Percentiles rank a stretch among this genome's conserved stretches.
These are phyloP conservation scores for Gadopsis marmoratus DNA, from an alignment of 2,797 vertebrate species.

Conservation along the genomic window DNA sequence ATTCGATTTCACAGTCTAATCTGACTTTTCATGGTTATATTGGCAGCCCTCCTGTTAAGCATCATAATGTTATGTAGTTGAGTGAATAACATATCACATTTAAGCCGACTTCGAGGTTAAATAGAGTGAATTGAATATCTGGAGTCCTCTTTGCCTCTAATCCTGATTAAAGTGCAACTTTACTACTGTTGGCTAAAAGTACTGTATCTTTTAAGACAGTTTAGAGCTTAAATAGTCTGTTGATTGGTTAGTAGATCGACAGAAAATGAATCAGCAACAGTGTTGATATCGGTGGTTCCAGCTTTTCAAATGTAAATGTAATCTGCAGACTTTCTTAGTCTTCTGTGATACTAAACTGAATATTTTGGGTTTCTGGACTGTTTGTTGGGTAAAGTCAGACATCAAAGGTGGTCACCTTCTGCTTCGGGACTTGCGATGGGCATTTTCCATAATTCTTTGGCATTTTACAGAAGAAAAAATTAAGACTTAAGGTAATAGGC, in stretches of 20 bases:
- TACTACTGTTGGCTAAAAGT: not conserved
- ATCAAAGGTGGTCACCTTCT: not conserved
- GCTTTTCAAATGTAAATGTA: not conserved
- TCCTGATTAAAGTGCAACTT: not conserved
- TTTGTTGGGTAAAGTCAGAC: not conserved
- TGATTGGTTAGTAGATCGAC: not conserved
- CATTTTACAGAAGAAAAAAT: not conserved
- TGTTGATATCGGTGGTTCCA: not conserved
- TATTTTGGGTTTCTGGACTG: not conserved
- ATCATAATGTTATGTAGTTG: not conserved
- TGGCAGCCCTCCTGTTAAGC: conserved; percentile 10
- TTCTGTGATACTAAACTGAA: not conserved
- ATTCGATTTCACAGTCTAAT: conserved; percentile 55
- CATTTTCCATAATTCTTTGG: not conserved
- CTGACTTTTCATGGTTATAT: conserved; percentile 26
- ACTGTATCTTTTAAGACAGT: not conserved
- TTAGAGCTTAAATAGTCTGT: not conserved
- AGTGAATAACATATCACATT: conserved; percentile 13
- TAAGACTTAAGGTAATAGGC: not conserved
- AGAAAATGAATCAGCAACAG: not conserved
- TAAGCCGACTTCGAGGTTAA: conserved; percentile 4
- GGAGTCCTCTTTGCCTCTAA: not conserved
- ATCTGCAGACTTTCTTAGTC: not conserved
- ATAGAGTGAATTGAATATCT: conserved; percentile 8
- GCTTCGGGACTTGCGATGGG: not conserved